These are phyloP conservation scores for Laticauda colubrina DNA, from an alignment of 2,113 vertebrate genomes.

Conservation along the genomic window DNA sequence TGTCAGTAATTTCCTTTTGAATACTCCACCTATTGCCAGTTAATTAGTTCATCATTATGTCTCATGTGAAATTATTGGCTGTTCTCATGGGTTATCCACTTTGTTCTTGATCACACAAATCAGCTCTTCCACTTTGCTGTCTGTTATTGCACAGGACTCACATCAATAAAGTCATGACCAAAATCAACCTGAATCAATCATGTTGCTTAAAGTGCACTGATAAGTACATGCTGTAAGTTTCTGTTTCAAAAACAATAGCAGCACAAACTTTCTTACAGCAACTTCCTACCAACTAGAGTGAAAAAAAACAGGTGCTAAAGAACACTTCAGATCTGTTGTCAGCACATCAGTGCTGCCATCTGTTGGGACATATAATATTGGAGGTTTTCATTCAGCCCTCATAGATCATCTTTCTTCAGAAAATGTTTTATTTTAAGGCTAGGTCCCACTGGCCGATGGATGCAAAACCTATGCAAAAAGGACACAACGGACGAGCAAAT, in stretches of 20 bases:
- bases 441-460: too few relatives aligned
- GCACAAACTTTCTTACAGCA: background rate
- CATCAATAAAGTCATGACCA: background rate
- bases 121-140: background rate
- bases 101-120: background rate
- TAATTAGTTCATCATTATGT: background rate
- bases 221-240: background rate
- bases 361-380: background rate
- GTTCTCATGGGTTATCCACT: background rate
- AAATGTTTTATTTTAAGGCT: background rate
- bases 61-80: background rate
- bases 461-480: too few relatives aligned
- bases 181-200: background rate
- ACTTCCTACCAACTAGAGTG: background rate
- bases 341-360: background rate
- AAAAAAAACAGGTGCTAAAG: background rate
- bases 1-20: background rate
- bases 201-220: background rate
- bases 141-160: background rate
- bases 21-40: background rate
- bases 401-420: background rate
- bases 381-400: background rate
- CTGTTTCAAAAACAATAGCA: background rate
- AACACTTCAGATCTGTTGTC: background rate
- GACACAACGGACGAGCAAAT: too few relatives aligned